A percentile compares a stretch with the other conserved stretches of the same genome.
These are phyloP conservation scores for Apis laboriosa DNA, from an alignment of 1,140 invertebrate genomes.

Conservation along the genomic window DNA sequence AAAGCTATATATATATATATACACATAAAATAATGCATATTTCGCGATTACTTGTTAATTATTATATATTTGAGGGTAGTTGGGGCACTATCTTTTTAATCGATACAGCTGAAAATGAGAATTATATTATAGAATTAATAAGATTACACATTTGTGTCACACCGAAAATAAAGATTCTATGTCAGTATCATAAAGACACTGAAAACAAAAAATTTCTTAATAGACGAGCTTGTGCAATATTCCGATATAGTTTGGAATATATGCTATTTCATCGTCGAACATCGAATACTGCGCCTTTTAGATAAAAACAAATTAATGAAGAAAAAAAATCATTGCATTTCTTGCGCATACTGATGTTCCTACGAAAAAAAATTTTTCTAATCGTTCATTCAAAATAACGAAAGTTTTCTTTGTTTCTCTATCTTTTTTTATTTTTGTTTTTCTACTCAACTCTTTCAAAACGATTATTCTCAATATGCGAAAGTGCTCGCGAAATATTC, in stretches of 20 bases:
- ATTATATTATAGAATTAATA: conserved; percentile 13
- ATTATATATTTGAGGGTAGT: conserved; percentile 66
- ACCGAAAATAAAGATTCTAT: not conserved
- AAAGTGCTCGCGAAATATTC: conserved; percentile 58
- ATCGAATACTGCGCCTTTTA: conserved; percentile 16
- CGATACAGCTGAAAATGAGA: conserved; percentile 4
- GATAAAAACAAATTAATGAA: not conserved
- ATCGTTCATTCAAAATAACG: conserved; percentile 35
- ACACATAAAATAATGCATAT: conserved; percentile 64
- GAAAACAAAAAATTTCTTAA: not conserved
- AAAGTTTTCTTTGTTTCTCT: conserved; percentile 16
- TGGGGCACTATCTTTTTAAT: conserved; percentile 61
- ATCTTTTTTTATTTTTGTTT: too few species aligned
- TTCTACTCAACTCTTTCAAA: conserved; percentile 5
- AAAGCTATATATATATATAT: conserved; percentile 56
- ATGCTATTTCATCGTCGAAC: not conserved
- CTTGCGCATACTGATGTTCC: conserved; percentile 50
- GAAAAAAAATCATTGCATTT: conserved; percentile 25
- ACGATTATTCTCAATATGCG: not conserved
- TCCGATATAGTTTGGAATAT: not conserved
- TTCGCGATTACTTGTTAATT: conserved; percentile 69
- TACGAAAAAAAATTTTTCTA: conserved; percentile 15
- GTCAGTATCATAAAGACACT: not conserved
- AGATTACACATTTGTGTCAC: not conserved
- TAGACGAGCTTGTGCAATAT: not conserved